Percentiles rank a stretch among this genome's conserved stretches.
phyloP scores from a whole-genome alignment of 2,113 vertebrate species.

The Balaenoptera acutorostrata region DNA sequence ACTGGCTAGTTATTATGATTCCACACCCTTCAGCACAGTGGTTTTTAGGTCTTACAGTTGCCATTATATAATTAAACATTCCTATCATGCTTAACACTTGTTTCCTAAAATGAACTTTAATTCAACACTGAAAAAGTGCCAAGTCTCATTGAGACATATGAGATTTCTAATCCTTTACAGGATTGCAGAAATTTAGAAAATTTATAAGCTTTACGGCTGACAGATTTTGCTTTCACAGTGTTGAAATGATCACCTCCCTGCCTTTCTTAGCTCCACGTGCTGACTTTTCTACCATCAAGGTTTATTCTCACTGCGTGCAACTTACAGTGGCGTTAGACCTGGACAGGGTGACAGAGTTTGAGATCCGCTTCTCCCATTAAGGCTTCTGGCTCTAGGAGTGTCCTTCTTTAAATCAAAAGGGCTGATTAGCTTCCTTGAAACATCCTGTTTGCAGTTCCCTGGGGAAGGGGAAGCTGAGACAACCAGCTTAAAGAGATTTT shows the following conservation, averaged over 20 bases:
- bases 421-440: conserved; percentile 38
- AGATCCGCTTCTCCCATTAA: background rate
- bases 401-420: conserved; percentile 39
- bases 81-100: background rate
- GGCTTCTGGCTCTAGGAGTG: background rate
- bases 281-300: background rate
- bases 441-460: background rate
- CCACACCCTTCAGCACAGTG: background rate
- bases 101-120: conserved; percentile 28
- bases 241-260: background rate
- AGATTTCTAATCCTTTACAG: background rate
- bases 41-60: background rate
- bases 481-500: background rate
- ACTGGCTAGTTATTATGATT: background rate
- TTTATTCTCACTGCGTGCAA: background rate
- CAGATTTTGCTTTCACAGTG: background rate
- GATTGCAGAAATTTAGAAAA: background rate
- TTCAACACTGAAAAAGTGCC: background rate
- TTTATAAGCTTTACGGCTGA: background rate
- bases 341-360: background rate
- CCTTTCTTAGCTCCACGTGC: background rate
- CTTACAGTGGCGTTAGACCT: background rate
- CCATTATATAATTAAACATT: background rate
- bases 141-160: background rate
- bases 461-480: background rate